These are phyloP conservation scores for Meliscaeva auricollis DNA, from an alignment of 2,888 invertebrate species.

Conservation along the genomic window DNA sequence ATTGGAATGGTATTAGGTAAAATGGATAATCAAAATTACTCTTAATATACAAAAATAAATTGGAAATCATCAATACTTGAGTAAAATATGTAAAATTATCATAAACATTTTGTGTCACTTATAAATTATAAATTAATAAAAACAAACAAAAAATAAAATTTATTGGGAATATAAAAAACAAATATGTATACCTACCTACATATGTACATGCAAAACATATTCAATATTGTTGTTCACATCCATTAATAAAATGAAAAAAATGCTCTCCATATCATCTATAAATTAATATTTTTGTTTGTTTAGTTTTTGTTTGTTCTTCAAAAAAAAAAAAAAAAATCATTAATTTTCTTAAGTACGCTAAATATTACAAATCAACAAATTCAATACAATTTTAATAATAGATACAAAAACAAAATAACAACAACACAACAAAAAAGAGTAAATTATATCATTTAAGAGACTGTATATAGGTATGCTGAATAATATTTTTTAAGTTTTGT, in stretches of 20 bases:
- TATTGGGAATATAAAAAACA: constrained; percentile 58
- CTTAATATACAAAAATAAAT: constrained; percentile 3
- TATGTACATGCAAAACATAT: constrained; percentile 24
- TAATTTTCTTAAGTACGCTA: constrained; percentile 19
- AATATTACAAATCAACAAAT: constrained; percentile 17
- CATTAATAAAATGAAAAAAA: constrained; percentile 30
- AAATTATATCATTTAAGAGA: constrained; percentile 73
- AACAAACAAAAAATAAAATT: constrained; percentile 12
- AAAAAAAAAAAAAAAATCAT: not conserved
- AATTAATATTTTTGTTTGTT: constrained; percentile 6
- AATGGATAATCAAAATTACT: constrained; percentile 51
- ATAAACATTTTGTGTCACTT: constrained; percentile 21
- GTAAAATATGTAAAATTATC: constrained; percentile 28
- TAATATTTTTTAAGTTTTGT: constrained; percentile 65
- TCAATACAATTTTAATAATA: constrained; percentile 42
- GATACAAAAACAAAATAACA: too few species aligned
- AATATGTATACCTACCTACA: constrained; percentile 18
- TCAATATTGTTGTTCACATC: constrained; percentile 59
- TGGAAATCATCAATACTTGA: constrained; percentile 15
- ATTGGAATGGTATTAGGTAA: constrained; percentile 56
- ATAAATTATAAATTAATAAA: constrained; percentile 36
- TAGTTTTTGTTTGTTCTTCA: constrained; percentile 5
- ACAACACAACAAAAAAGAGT: constrained; percentile 41
- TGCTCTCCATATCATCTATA: constrained; percentile 69
- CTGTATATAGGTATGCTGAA: constrained; percentile 74